Evolutionary conservation across 2,888 invertebrate genomes (phyloP).

Genomic region (Philhelius pedissequus): DNA sequence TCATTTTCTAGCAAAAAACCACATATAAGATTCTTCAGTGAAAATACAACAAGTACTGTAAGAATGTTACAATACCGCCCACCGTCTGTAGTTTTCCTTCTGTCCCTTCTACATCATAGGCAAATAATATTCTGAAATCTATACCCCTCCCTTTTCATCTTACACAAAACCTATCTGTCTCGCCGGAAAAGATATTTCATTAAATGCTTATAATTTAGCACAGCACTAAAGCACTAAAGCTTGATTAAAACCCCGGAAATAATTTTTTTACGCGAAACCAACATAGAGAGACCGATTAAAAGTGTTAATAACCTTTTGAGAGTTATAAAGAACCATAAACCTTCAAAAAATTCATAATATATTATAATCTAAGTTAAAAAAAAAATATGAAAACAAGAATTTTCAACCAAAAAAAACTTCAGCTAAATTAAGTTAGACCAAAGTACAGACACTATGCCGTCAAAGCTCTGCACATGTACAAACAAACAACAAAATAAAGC

Average conservation of each 20-base stretch:
- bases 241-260: background rate
- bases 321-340: background rate
- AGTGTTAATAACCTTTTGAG: background rate
- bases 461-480: background rate
- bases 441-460: conserved; percentile 12
- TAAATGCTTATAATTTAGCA: too few relatives aligned
- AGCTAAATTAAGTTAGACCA: conserved; percentile 30
- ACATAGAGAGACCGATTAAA: background rate
- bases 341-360: background rate
- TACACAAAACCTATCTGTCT: too few relatives aligned
- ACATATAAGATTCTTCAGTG: too few relatives aligned
- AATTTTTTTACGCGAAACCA: background rate
- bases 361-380: too few relatives aligned
- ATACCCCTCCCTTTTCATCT: too few relatives aligned
- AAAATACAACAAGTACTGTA: too few relatives aligned
- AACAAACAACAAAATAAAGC: background rate
- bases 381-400: background rate
- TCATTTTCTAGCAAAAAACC: too few relatives aligned
- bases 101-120: too few relatives aligned
- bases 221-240: background rate
- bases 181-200: too few relatives aligned
- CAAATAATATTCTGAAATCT: too few relatives aligned
- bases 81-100: too few relatives aligned
- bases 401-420: background rate
- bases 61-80: too few relatives aligned